Evolutionary conservation across 2,113 vertebrate genomes (phyloP).

Genomic region (Lepus europaeus): DNA sequence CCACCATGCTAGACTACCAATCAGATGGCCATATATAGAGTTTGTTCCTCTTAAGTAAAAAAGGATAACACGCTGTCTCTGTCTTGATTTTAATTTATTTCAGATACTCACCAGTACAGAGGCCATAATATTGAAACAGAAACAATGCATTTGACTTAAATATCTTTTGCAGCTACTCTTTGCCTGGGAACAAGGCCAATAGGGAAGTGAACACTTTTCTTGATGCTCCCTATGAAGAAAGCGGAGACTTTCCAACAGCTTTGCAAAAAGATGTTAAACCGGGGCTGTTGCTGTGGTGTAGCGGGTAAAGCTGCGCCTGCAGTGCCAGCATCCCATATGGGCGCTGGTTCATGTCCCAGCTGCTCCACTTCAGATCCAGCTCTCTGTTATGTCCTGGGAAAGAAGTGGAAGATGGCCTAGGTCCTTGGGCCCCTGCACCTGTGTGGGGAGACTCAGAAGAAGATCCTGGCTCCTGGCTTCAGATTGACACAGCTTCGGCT

Average conservation of each 20-base stretch:
- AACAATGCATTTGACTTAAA: not conserved
- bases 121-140: not conserved
- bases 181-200: not conserved
- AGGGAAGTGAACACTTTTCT: not conserved
- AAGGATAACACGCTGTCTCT: not conserved
- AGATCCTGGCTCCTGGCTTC: no score
- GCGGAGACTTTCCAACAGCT: not conserved
- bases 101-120: not conserved
- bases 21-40: not conserved
- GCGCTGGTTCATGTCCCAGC: no score
- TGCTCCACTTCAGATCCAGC: no score
- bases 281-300: no score
- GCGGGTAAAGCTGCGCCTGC: no score
- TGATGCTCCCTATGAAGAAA: not conserved
- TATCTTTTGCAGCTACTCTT: not conserved
- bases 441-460: no score
- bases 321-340: no score
- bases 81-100: not conserved
- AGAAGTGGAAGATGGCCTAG: no score
- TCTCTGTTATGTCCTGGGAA: no score
- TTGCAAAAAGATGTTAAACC: not conserved
- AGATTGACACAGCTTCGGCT: no score
- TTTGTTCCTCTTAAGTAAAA: not conserved
- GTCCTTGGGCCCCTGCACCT: no score
- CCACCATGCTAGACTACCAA: not conserved